Base-by-base conservation (phyloP, 2,113 vertebrate species). In the Capra hircus region DNA sequence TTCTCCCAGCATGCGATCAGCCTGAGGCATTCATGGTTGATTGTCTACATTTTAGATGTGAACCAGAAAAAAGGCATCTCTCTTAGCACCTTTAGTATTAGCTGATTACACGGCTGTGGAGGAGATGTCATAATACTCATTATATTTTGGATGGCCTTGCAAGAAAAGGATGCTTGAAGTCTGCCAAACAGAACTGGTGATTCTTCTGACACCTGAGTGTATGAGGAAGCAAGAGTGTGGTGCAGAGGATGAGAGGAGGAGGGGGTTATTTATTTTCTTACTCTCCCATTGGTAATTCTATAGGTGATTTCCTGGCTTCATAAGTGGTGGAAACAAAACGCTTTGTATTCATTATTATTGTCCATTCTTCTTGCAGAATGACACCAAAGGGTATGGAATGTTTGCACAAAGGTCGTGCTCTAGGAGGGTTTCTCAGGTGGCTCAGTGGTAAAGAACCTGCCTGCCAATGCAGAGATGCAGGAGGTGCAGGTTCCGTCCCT, bases 21-120 rank as follows among this genome's bases (percentile, higher is more conserved):
- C 97, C 97, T 19, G 93, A 97, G 95, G 97, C 98, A 95, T 97
- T 98, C 97, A 98, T 96, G 97, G 98, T 71, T 97, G 97, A 97
- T 94, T 96, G 97, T 98, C 96, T 97, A 96, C 97, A 95, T 98
- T 97, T 98, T 98, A 97, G 94, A 97, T 97, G 97, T 94, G 97
- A 98, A 97, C 97, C 90, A 97, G 97, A 74, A 97, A 97, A 98
- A 82, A 23, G 28, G 94, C 40, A 80, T 96, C 93, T 94, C 96
- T 98, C 97, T 97, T 96, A 92, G 95, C 96, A 95, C 96, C 97
- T 94, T 96, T 87, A 92, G 96, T 53, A 94, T 96, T 97, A 95
- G 87, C 94, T 89, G 90, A 97, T 97, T 97, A 95, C 40, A 95
- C 43, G 96, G 94, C 95, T 1, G 0, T 3, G 0, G 96, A 91